Evolutionary conservation across 2,113 vertebrate species (phyloP).

Genomic region (Myotis davidii): DNA sequence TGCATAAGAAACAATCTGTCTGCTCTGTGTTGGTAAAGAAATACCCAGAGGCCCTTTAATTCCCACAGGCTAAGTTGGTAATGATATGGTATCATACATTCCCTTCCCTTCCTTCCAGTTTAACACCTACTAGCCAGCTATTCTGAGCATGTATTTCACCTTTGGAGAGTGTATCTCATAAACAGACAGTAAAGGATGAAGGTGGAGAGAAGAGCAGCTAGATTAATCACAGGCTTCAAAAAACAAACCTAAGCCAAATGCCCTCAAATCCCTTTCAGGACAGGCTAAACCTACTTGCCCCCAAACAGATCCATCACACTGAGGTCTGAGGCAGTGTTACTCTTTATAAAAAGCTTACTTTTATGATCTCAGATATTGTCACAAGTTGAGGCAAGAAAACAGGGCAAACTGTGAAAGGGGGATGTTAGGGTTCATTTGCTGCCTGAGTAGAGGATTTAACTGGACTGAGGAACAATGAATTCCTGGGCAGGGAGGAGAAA

Average conservation of each 20-base stretch:
- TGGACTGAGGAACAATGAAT: constrained; percentile 29
- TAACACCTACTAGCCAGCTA: constrained; percentile 59
- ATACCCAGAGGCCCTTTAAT: constrained; percentile 53
- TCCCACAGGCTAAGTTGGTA: constrained; percentile 41
- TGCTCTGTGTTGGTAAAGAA: constrained; percentile 63
- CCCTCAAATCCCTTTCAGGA: constrained; percentile 64
- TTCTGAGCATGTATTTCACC: constrained; percentile 70
- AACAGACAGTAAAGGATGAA: constrained; percentile 68
- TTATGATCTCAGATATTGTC: constrained; percentile 49
- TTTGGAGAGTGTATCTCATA: constrained; percentile 64
- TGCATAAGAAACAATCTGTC: constrained; percentile 70
- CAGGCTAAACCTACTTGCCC: constrained; percentile 53
- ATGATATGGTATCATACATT: constrained; percentile 50
- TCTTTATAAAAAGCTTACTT: constrained; percentile 61
- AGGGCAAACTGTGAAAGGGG: constrained; percentile 7
- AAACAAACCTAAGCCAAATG: constrained; percentile 66
- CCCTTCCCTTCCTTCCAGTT: constrained; percentile 9
- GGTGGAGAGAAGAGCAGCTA: constrained; percentile 25
- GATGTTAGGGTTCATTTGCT: constrained; percentile 53
- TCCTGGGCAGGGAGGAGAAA: constrained; percentile 54
- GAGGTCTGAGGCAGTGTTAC: constrained; percentile 16
- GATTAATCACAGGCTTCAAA: constrained; percentile 68
- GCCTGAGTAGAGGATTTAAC: constrained; percentile 47
- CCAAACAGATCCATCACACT: constrained; percentile 56
- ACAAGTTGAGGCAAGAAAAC: constrained; percentile 49